Base-by-base conservation (phyloP, 2,797 vertebrate genomes). In the Enteromius thamalakanensis region DNA sequence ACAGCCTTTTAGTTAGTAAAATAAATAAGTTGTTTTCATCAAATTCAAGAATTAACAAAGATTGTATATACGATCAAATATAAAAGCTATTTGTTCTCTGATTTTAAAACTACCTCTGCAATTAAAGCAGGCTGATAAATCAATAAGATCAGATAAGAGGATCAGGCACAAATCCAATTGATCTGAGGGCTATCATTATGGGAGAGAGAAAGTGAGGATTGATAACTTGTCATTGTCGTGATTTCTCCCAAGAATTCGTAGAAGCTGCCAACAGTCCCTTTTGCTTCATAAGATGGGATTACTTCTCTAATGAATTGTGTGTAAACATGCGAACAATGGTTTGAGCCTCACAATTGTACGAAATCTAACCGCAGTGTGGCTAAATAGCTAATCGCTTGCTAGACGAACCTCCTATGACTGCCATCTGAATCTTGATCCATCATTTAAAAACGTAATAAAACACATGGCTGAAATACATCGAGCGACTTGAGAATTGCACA, bases 121-220 rank as follows among this genome's bases (percentile, higher is more conserved):
- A 93, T 93, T 93, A 92, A 86, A 58, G 88, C 81, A 87, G 92
- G 87, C 89, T 88, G 17, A 71, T 86, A 91, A 90, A 90, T 91
- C 90, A 91, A 86, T 89, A 87, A 8, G n/a, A 85, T 87, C 91
- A 88, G 89, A 90, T 88, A 87, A 85, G 87, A 85, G 84, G 76
- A 62, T 62, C 2, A 72, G 69, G 55, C 12, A 62, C 78, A 83
- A 79, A 84, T 87, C 49, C 55, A 64, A 84, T 80, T 67, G 55
- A 80, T 84, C 67, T 17, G 15, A 81, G 47, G 64, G 68, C 78
- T 76, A 21, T 75, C 71, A 80, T 81, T 62, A 58, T 1, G 10
- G 42, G 12, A 34, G 32, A 51, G 70, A 12, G 29, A 81, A 62
- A 45, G 26, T 23, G 55, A 37, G 58, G 29, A 74, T 51, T 64